phyloP scores from a whole-genome alignment of 2,797 vertebrate genomes.

The Sebastes baramenuke region DNA sequence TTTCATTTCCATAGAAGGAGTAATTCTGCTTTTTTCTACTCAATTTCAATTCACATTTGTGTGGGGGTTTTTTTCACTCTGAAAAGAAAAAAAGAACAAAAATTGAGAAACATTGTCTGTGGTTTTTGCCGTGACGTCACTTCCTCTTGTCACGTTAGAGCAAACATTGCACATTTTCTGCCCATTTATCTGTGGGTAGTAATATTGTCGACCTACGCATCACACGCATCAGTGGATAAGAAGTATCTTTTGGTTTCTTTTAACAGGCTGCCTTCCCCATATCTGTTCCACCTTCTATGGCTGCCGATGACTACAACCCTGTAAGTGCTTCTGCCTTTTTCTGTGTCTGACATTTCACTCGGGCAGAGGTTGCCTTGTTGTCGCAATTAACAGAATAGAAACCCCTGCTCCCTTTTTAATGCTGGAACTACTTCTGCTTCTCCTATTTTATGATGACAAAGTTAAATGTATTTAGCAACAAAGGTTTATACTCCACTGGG shows the following conservation, averaged over 20 bases:
- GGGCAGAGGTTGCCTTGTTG: not conserved
- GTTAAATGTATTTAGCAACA: not conserved
- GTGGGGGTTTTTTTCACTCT: not conserved
- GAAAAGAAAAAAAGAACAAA: not conserved
- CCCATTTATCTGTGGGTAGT: not conserved
- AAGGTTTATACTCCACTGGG: not conserved
- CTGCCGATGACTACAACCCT: conserved; percentile 86
- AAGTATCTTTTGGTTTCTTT: conserved; percentile 26
- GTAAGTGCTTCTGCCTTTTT: conserved; percentile 82
- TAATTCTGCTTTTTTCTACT: not conserved
- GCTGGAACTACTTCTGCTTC: conserved; percentile 39
- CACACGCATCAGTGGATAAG: not conserved
- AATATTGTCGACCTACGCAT: not conserved
- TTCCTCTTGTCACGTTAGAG: conserved; percentile 34
- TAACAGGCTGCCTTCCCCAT: conserved; percentile 82
- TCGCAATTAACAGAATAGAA: not conserved
- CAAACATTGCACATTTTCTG: not conserved
- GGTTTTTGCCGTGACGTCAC: conserved; percentile 47
- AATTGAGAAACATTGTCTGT: not conserved
- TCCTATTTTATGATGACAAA: conserved; percentile 24
- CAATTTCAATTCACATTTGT: not conserved
- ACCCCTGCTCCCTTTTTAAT: not conserved
- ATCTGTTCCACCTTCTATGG: conserved; percentile 83
- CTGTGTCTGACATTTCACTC: not conserved
- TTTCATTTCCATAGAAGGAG: not conserved